phyloP scores from a whole-genome alignment of 2,113 vertebrate genomes.

The Plectropomus leopardus region DNA sequence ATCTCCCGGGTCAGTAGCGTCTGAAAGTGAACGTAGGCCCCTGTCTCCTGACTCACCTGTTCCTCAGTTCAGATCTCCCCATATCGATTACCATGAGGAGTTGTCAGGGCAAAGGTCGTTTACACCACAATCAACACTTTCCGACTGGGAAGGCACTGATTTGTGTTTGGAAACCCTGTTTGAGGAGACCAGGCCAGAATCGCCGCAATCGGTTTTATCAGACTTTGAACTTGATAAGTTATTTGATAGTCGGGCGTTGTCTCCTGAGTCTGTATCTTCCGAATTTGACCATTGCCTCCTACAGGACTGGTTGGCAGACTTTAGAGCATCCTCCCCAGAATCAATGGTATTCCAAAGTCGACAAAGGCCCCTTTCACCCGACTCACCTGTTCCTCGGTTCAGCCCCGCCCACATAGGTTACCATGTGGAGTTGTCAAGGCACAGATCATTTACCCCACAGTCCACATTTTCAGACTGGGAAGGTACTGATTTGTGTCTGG shows the following conservation, averaged over 20 bases:
- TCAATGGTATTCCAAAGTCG: constrained; percentile 8
- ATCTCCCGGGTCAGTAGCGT: constrained; percentile 30
- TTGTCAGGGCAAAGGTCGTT: neutral
- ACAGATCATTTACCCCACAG: constrained; percentile 18
- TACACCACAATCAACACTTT: constrained; percentile 38
- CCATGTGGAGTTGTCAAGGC: neutral
- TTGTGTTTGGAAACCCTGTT: constrained; percentile 19
- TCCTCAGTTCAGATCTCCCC: constrained; percentile 4
- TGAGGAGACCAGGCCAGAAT: constrained; percentile 20
- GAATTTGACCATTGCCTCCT: constrained; percentile 13
- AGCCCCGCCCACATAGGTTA: neutral
- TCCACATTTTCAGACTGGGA: constrained; percentile 32
- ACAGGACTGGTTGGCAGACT: constrained; percentile 29
- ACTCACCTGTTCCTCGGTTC: constrained; percentile 44
- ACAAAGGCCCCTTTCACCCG: constrained; percentile 27
- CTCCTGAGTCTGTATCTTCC: constrained; percentile 4
- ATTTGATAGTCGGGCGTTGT: constrained; percentile 1
- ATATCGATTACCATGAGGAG: neutral
- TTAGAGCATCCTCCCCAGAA: constrained; percentile 29
- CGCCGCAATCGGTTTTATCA: constrained; percentile 17
- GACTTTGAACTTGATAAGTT: constrained; percentile 15
- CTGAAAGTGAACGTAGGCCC: neutral
- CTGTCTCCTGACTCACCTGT: constrained; percentile 48
- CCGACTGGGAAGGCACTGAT: constrained; percentile 29
- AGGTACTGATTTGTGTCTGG: constrained; percentile 13